Conservation (phyloP, 2,113 vertebrate genomes). For the Burhinus oedicnemus region DNA sequence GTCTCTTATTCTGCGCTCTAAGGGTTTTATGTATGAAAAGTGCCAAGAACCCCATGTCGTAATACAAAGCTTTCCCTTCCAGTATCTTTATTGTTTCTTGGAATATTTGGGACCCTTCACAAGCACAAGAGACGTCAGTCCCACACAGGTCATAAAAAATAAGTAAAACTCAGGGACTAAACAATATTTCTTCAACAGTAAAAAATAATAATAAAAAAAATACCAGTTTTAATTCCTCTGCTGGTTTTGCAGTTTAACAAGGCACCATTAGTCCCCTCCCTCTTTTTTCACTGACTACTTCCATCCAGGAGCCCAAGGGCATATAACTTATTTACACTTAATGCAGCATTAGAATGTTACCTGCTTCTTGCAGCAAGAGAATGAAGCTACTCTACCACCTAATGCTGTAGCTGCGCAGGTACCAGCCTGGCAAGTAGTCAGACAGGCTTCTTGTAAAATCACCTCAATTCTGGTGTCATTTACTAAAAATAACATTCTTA, state of each 20-base stretch:
- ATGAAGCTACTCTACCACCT: not conserved
- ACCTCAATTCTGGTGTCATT: not conserved
- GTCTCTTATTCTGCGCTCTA: not conserved
- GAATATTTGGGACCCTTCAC: not conserved
- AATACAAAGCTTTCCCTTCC: not conserved
- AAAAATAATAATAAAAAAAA: not conserved
- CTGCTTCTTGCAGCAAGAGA: not conserved
- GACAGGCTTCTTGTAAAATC: not conserved
- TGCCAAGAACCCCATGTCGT: not conserved
- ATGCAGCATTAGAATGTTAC: not conserved
- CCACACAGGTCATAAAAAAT: not conserved
- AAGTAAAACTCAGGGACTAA: not conserved
- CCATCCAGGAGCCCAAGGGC: not conserved
- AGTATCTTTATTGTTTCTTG: not conserved
- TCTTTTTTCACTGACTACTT: not conserved
- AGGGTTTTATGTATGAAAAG: not conserved
- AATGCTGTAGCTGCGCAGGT: not conserved
- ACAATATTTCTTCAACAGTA: not conserved
- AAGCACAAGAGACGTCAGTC: not conserved
- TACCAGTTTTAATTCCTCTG: not conserved
- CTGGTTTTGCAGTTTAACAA: not conserved
- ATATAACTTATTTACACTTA: not conserved
- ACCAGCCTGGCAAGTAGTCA: not conserved
- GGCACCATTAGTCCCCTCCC: not conserved
- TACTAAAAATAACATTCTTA: not conserved